A percentile compares a stretch with the other conserved stretches of the same genome.
Evolutionary conservation across 2,113 vertebrate genomes (phyloP).

Genomic region (Myotis lucifugus): DNA sequence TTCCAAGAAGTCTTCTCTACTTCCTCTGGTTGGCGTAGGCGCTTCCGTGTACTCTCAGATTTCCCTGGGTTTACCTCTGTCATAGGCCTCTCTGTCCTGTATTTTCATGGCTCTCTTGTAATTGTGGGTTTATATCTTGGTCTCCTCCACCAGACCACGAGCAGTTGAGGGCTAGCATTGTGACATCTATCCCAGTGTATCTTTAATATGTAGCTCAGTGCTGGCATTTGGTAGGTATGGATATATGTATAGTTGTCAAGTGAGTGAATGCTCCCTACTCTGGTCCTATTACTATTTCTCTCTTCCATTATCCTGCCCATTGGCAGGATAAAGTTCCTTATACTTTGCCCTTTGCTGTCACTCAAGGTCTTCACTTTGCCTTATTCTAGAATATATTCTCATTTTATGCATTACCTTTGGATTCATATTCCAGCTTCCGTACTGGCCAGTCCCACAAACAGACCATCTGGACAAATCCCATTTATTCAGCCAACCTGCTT

Average conservation of each 20-base stretch:
- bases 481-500: not conserved
- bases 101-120: not conserved
- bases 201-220: not conserved
- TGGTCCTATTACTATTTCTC: not conserved
- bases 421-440: not conserved
- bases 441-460: not conserved
- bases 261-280: not conserved
- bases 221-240: not conserved
- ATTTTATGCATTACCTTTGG: not conserved
- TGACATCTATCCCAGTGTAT: rapidly evolving
- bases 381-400: slow-evolving; percentile 16
- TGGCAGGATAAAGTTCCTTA: not conserved
- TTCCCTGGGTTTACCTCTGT: not conserved
- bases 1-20: not conserved
- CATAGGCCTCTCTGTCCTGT: not conserved
- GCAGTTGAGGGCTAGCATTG: not conserved
- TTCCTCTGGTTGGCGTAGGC: not conserved
- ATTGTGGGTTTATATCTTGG: not conserved
- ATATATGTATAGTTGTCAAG: not conserved
- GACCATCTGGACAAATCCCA: not conserved
- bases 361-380: not conserved
- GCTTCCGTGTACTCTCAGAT: rapidly evolving
- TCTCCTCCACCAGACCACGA: not conserved
- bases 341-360: not conserved
- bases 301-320: not conserved